Conservation (phyloP, 2,113 vertebrate species). For the Cryptotis parvus region DNA sequence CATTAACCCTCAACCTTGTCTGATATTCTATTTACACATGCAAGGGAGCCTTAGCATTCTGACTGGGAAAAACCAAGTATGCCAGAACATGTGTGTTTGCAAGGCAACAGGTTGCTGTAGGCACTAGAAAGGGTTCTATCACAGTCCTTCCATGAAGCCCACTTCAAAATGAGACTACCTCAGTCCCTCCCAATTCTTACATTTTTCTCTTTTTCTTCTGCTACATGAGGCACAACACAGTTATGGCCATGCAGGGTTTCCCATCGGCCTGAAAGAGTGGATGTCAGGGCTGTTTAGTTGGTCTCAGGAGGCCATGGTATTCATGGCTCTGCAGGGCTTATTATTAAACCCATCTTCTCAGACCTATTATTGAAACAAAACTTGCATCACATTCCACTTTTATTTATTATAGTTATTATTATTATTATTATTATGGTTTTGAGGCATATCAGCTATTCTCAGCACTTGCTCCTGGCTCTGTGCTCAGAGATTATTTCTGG, state of each 20-base stretch:
- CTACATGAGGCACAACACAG: neutral
- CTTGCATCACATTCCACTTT: neutral
- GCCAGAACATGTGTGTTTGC: neutral
- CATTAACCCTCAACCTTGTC: neutral
- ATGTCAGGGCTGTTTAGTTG: neutral
- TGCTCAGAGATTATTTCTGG: too few species aligned
- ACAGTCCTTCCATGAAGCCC: neutral
- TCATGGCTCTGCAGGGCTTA: neutral
- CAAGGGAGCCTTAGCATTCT: constrained; percentile 9
- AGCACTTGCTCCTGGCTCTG: too few species aligned
- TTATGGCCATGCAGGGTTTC: neutral
- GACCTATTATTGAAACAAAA: neutral
- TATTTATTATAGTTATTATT: too few species aligned
- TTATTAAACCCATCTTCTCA: neutral
- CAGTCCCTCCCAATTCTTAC: neutral
- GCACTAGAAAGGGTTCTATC: neutral
- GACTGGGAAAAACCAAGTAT: neutral
- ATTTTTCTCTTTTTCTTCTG: neutral
- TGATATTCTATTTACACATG: constrained; percentile 54
- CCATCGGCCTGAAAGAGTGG: too few species aligned
- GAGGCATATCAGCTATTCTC: too few species aligned
- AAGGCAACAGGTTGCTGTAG: neutral
- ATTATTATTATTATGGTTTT: too few species aligned
- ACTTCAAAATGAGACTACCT: neutral
- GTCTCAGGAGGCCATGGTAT: neutral